Conservation (phyloP, 2,888 invertebrate genomes). For the Drosophila bunnanda region DNA sequence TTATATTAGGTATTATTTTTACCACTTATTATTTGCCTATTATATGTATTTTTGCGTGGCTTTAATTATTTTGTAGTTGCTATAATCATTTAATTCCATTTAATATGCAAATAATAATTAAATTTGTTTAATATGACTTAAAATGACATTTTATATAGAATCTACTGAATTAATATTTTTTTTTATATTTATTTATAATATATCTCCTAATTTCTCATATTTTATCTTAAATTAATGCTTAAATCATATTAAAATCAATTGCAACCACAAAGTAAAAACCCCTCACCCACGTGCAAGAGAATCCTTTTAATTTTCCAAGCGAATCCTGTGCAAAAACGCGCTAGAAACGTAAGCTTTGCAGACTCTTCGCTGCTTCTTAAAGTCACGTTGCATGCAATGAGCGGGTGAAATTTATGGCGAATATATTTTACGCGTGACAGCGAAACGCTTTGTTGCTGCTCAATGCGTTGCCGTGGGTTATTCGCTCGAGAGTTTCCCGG, state of each 20-base stretch:
- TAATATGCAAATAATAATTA: too few relatives aligned
- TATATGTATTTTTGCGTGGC: too few relatives aligned
- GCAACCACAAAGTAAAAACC: background rate
- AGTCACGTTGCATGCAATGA: conserved; percentile 73
- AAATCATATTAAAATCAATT: background rate
- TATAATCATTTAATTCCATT: too few relatives aligned
- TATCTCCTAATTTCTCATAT: too few relatives aligned
- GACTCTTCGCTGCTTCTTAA: conserved; percentile 33
- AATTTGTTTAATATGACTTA: too few relatives aligned
- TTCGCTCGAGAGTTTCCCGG: conserved; percentile 60
- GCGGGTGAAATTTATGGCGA: conserved; percentile 57
- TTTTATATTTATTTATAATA: background rate
- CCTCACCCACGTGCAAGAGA: background rate
- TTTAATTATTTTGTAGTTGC: too few relatives aligned
- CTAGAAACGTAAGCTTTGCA: background rate
- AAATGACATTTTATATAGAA: too few relatives aligned
- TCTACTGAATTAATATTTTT: too few relatives aligned
- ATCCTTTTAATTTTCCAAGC: background rate
- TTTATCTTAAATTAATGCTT: background rate
- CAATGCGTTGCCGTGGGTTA: conserved; percentile 64
- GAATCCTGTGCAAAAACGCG: background rate
- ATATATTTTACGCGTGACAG: conserved; percentile 77
- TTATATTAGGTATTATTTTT: too few relatives aligned
- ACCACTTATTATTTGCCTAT: too few relatives aligned
- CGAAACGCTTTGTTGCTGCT: conserved; percentile 53